Base-by-base conservation (phyloP, 1,140 invertebrate species). In the Contarinia nasturtii region DNA sequence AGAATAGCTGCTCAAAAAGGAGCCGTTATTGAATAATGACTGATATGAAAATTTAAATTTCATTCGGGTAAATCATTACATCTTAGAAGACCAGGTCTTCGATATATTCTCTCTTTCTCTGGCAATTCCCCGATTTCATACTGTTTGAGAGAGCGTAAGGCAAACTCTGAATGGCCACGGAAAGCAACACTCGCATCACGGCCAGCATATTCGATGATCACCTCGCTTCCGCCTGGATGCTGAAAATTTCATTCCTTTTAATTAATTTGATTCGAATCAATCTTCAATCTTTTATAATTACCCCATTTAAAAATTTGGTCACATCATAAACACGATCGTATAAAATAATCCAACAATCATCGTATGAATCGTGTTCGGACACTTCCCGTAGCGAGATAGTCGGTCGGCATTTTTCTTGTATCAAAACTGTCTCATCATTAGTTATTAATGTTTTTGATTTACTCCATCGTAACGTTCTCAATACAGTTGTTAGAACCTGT, bases 141-240 rank as follows among this genome's bases (percentile, higher is more conserved):
- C 1, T 71, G 65, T 14, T 79, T 65, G 22, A 86, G 65, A 3
- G 69, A 63, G 27, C 67, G 67, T 3, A 72, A 62, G 0, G 79
- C 77, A 21, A 68, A 68, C 15, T 67, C 67, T 2, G 80, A 79
- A 53, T 91, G 86, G 1, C 86, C 86, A 19, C 80, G 67, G 63
- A 92, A 91, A 0, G 86, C 79, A 1, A 85, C 65, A 2, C 84
- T 90, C 0, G 84, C 86, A 61, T 94, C 90, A 5, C 79, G 69
- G 1, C 90, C 90, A 0, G 85, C 86, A 57, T 89, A 76, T 54
- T 93, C 88, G 50, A 89, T 55, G 34, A 93, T 71, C 1, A 92
- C 71, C 21, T 92, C 87, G 2, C 72, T 69, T 3, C 88, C 88
- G 22, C 88, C 89, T 0, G 88, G 87, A 67, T 93, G 89, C 69